These are phyloP conservation scores for Riparia riparia DNA, from an alignment of 2,113 vertebrate species.

Conservation along the genomic window DNA sequence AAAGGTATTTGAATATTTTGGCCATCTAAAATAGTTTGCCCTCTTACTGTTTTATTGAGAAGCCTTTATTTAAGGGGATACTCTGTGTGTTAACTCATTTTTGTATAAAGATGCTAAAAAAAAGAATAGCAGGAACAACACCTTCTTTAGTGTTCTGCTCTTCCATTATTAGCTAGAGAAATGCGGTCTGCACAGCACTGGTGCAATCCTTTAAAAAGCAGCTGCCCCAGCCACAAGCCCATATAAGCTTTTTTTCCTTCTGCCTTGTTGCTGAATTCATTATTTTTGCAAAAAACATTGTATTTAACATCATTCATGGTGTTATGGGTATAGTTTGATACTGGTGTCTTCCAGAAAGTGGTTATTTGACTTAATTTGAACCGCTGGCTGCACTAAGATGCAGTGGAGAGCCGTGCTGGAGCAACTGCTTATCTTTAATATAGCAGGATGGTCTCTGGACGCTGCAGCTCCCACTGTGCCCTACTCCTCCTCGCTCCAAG, in stretches of 20 bases:
- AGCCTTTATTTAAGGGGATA: neutral
- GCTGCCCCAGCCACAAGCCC: neutral
- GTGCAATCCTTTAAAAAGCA: neutral
- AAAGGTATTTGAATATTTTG: neutral
- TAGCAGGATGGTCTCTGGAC: neutral
- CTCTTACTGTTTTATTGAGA: neutral
- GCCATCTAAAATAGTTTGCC: neutral
- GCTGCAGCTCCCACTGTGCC: neutral
- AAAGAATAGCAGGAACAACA: neutral
- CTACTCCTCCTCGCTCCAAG: rapidly evolving
- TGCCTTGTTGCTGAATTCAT: neutral
- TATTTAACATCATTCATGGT: neutral
- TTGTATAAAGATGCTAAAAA: neutral
- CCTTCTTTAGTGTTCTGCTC: neutral
- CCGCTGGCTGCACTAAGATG: rapidly evolving
- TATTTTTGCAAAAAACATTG: neutral
- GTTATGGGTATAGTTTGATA: neutral
- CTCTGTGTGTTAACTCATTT: neutral
- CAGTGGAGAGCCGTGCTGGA: neutral
- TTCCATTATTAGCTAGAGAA: neutral
- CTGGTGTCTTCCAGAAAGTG: neutral
- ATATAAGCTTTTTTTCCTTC: neutral
- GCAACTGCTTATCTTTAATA: neutral
- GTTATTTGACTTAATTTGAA: neutral
- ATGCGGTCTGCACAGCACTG: neutral